Evolutionary conservation across 2,888 invertebrate species (phyloP), one percentile per base, ranked within the genome.

Genomic region (Stenoptilia bipunctidactyla): DNA sequence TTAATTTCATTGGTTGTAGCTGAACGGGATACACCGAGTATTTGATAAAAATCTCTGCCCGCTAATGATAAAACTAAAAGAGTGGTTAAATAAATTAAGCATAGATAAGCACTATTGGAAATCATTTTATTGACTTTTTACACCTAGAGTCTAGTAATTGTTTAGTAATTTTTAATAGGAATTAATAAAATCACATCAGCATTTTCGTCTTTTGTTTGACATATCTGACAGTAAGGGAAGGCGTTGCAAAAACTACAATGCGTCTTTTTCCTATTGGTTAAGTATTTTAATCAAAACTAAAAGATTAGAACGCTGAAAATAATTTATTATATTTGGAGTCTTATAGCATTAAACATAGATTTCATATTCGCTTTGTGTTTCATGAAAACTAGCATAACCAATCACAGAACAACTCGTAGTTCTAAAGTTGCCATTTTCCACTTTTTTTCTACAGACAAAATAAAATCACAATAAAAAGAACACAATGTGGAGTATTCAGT

Each of bases 1-100:
- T 99, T 99, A 44, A 99, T 94, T 74, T 97, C 94, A 83, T 98
- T 95, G 43, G 92, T 89, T 56, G 88, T 93, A 13, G 99, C 98
- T 55, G 89, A 89, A 67, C 89, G 90, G 37, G 92, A 84, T 43
- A 98, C 90, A 49, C 93, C 93, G 45, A 98, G 87, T 63, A 98
- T 97, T 59, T 89, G 87, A 82, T 98, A 98, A 79, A 97, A 98
- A 79, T 98, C 97, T 56, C 98, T 88, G 53, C 95, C 89, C 51
- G 89, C 90, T 61, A 85, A 58, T 36, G 71, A 60, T 50, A 80
- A 49, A 45, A 82, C 66, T 56, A 74, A 49, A 44, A 63, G 61
- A 27, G 76, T 66, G 40, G 64, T 53, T 42, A 79, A 66, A 67
- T 72, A 79, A 62, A 77, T 55, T 60, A 82, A 55, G 61, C 60